phyloP scores from a whole-genome alignment of 2,888 invertebrate species.

The Mesorhabditis spiculigera region DNA sequence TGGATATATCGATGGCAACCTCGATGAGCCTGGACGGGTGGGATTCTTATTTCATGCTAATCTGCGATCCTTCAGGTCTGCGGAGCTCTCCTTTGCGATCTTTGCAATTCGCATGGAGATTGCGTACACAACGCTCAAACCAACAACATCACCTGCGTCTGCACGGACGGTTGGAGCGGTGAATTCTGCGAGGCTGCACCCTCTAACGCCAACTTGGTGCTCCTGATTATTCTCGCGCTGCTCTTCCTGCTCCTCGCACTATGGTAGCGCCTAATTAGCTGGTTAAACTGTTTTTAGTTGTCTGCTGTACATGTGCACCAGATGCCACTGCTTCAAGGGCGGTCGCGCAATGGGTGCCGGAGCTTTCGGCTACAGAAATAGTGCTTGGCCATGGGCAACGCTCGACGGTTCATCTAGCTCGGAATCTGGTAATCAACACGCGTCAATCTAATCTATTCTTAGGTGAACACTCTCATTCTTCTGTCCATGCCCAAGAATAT shows the following conservation, averaged over 20 bases:
- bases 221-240: constrained; percentile 52
- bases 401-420: constrained; percentile 54
- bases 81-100: constrained; percentile 52
- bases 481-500: constrained; percentile 46
- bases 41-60: constrained; percentile 9
- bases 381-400: constrained; percentile 55
- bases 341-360: constrained; percentile 23
- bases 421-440: constrained; percentile 50
- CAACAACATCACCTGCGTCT: constrained; percentile 55
- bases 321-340: constrained; percentile 52
- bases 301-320: constrained; percentile 54
- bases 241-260: constrained; percentile 55
- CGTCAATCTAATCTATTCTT: constrained; percentile 25
- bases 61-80: constrained; percentile 50
- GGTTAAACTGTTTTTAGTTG: constrained; percentile 30
- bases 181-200: constrained; percentile 52
- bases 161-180: constrained; percentile 54
- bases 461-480: background rate
- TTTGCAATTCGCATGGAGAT: constrained; percentile 51
- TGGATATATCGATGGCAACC: constrained; percentile 45
- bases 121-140: constrained; percentile 54
- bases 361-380: constrained; percentile 28
- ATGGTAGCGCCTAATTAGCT: constrained; percentile 26
- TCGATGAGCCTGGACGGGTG: constrained; percentile 13
- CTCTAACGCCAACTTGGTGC: constrained; percentile 45